Evolutionary conservation across 2,113 vertebrate genomes (phyloP).

Genomic region (Ptilonorhynchus violaceus): DNA sequence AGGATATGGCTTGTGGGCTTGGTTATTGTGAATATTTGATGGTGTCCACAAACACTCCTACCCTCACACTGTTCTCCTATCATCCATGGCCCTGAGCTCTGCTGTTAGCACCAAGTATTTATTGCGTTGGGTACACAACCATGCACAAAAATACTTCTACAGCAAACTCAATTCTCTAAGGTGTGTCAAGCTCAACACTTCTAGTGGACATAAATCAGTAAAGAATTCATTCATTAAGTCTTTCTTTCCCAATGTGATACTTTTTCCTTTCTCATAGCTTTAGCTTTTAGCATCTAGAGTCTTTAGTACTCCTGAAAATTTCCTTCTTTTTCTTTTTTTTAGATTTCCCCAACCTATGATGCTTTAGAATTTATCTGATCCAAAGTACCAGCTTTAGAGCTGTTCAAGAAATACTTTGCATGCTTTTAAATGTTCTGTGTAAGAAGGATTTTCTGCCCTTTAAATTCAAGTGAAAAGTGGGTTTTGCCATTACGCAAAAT

Average conservation of each 20-base stretch:
- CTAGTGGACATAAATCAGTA: background rate
- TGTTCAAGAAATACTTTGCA: background rate
- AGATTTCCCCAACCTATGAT: background rate
- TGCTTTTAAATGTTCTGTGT: background rate
- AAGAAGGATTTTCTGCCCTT: background rate
- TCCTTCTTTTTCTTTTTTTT: background rate
- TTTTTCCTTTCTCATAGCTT: background rate
- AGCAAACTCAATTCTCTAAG: background rate
- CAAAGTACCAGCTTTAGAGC: background rate
- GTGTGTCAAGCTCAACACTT: background rate
- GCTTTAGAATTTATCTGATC: background rate
- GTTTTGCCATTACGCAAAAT: background rate
- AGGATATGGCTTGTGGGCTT: background rate
- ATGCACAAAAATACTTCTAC: background rate
- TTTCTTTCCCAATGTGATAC: background rate
- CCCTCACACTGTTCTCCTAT: background rate
- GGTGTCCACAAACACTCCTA: background rate
- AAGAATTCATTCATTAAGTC: background rate
- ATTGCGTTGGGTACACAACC: background rate
- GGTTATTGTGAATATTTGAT: background rate
- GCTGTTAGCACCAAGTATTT: background rate
- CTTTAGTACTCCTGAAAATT: background rate
- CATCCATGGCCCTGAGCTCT: background rate
- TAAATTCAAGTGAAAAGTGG: background rate
- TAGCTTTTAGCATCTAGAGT: background rate